These are phyloP conservation scores for Myrmecophaga tridactyla DNA, from an alignment of 2,113 vertebrate genomes.

Conservation along the genomic window DNA sequence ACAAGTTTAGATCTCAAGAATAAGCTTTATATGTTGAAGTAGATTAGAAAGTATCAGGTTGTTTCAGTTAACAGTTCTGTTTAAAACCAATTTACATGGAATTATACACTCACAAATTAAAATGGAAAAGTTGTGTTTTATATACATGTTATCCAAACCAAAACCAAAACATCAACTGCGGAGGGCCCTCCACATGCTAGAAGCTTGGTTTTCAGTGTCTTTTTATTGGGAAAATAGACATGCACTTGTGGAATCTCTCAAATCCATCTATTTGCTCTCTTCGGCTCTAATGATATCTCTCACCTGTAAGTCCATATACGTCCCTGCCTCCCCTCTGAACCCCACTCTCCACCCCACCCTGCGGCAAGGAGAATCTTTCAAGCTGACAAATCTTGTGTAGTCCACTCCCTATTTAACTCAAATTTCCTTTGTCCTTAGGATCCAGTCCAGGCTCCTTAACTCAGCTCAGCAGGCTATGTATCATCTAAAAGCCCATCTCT, in stretches of 20 bases:
- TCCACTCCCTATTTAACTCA: no score
- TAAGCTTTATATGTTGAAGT: neutral
- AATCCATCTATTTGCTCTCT: accelerated
- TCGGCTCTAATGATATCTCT: accelerated
- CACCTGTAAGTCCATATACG: neutral
- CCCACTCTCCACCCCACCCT: accelerated
- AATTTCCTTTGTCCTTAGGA: neutral
- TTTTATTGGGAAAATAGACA: accelerated
- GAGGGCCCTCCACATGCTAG: neutral
- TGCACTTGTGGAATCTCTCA: neutral
- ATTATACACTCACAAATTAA: no score
- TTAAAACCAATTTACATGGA: neutral
- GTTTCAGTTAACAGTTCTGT: neutral
- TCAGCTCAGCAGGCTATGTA: accelerated
- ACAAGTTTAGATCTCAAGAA: neutral
- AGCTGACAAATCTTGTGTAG: neutral
- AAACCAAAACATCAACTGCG: neutral
- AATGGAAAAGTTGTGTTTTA: no score
- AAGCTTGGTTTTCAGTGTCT: neutral
- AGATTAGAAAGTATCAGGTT: neutral
- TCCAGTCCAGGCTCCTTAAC: neutral
- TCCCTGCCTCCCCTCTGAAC: neutral
- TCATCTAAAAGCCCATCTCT: neutral
- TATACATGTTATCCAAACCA: neutral
- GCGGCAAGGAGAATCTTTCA: neutral